Percentiles rank a stretch among this genome's conserved stretches.
Conservation (phyloP, 2,113 vertebrate species). For the Hyperoodon ampullatus region DNA sequence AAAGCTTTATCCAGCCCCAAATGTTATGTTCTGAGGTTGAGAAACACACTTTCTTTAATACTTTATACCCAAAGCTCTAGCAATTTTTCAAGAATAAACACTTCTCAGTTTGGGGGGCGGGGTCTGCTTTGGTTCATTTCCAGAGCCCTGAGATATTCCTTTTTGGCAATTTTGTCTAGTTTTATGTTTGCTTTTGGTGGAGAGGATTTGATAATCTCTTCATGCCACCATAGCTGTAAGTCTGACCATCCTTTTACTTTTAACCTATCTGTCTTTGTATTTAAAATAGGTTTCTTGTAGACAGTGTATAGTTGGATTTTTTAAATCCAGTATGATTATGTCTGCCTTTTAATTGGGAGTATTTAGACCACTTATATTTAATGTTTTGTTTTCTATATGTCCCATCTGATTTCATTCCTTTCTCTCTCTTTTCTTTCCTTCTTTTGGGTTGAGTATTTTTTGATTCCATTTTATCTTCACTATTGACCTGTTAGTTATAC, state of each 20-base stretch:
- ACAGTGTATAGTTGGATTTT: not conserved
- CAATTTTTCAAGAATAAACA: slow-evolving; percentile 4
- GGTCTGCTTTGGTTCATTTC: not conserved
- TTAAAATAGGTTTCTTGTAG: not conserved
- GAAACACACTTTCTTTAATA: not conserved
- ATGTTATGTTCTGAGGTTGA: not conserved
- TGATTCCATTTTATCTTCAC: not conserved
- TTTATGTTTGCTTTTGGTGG: not conserved
- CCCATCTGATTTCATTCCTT: not conserved
- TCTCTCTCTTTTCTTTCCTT: not conserved
- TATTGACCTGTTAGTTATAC: not conserved
- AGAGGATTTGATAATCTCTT: not conserved
- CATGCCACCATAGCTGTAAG: not conserved
- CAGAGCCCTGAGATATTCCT: not conserved
- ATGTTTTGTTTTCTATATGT: slow-evolving; percentile 15
- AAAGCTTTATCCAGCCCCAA: not conserved
- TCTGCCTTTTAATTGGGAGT: not conserved
- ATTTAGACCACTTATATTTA: not conserved
- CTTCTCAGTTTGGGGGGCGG: not conserved
- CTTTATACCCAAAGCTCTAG: not conserved
- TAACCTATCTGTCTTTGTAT: not conserved
- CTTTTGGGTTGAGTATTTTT: not conserved
- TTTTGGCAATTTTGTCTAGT: not conserved
- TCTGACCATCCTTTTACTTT: not conserved
- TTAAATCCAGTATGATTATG: not conserved